Conservation (phyloP, 2,113 vertebrate genomes). For the Chloropsis hardwickii region DNA sequence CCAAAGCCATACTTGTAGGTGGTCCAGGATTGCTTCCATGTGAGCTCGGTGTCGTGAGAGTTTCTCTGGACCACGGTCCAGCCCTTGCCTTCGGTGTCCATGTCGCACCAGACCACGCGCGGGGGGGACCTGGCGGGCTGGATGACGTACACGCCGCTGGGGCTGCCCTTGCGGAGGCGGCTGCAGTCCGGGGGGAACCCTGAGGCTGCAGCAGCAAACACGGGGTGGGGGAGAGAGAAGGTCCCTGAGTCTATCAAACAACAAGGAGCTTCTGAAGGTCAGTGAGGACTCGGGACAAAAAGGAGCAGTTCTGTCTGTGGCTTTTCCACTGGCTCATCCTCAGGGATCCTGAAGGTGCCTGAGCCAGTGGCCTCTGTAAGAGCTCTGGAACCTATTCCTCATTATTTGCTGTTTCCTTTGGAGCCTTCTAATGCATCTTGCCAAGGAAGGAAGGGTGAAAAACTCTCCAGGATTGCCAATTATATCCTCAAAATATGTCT, state of each 20-base stretch:
- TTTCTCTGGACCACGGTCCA: conserved; percentile 66
- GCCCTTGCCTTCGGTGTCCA: conserved; percentile 63
- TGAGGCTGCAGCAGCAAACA: background rate
- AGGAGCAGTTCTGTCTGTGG: background rate
- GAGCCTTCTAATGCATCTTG: background rate
- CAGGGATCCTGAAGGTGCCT: background rate
- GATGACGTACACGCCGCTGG: conserved; percentile 55
- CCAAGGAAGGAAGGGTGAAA: background rate
- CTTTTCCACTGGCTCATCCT: background rate
- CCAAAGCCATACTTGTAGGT: conserved; percentile 68
- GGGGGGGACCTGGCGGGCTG: background rate
- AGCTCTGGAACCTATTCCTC: background rate
- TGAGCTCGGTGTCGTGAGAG: conserved; percentile 5
- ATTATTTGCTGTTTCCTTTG: background rate
- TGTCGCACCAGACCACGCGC: conserved; percentile 58
- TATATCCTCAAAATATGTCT: background rate
- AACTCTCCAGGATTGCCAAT: background rate
- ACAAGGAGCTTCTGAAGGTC: background rate
- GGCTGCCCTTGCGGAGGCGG: background rate
- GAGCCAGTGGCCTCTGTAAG: background rate
- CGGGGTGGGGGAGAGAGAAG: background rate
- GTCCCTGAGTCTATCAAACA: background rate
- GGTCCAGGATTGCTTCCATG: conserved; percentile 57
- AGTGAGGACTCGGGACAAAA: background rate
- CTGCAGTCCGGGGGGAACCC: conserved; percentile 61